Conservation (phyloP, 2,888 invertebrate species). For the Drepanosiphum platanoidis region DNA sequence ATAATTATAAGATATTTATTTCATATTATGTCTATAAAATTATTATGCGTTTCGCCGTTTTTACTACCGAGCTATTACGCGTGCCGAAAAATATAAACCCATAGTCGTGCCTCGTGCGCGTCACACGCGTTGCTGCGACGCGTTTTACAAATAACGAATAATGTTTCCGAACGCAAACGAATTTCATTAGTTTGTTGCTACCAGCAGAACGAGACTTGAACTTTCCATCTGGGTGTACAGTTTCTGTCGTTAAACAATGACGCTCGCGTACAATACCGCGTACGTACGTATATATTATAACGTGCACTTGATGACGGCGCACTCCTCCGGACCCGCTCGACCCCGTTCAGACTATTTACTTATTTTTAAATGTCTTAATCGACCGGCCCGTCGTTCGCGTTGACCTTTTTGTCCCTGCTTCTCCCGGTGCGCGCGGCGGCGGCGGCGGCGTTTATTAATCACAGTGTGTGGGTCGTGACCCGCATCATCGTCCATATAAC, state of each 20-base stretch:
- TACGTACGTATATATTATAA: neutral
- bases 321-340: conserved; percentile 7
- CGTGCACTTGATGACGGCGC: neutral
- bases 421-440: neutral
- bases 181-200: conserved; percentile 22
- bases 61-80: neutral
- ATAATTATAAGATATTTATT: neutral
- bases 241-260: conserved; percentile 21
- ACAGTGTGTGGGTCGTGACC: conserved; percentile 62
- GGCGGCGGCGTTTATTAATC: conserved; percentile 57
- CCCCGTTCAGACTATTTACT: conserved; percentile 47
- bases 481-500: conserved; percentile 41
- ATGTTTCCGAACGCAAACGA: neutral
- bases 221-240: conserved; percentile 31
- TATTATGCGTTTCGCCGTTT: neutral
- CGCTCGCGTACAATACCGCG: too few relatives aligned
- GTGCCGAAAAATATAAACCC: neutral
- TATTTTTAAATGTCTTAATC: conserved; percentile 60
- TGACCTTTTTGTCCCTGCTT: conserved; percentile 46
- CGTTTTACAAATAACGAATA: too few relatives aligned
- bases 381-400: conserved; percentile 21
- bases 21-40: neutral
- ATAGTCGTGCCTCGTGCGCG: too few relatives aligned
- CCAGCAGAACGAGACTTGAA: conserved; percentile 32
- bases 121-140: too few relatives aligned